These are phyloP conservation scores for mouse (Mus musculus) DNA, from an alignment of 2,113 vertebrate genomes.

Conservation along the genomic window DNA sequence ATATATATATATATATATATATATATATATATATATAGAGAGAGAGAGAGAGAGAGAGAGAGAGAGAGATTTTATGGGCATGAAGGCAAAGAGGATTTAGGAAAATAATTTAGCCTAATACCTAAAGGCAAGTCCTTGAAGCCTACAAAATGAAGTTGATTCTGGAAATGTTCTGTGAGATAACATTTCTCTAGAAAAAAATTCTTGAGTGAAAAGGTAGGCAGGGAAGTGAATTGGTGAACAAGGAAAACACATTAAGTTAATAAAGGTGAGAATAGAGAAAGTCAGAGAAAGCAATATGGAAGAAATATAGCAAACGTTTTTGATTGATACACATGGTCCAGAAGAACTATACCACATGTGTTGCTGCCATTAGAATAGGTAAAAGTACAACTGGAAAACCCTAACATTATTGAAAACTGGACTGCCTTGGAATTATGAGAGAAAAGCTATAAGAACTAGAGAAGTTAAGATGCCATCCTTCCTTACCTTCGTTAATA, in stretches of 20 bases:
- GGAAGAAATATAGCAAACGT: neutral
- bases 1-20: too few relatives aligned
- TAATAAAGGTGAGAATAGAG: neutral
- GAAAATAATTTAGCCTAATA: neutral
- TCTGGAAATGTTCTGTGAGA: neutral
- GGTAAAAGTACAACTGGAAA: neutral
- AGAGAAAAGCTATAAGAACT: neutral
- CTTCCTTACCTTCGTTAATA: neutral
- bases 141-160: fast-evolving
- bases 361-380: neutral
- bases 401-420: neutral
- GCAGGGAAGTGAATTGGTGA: neutral
- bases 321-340: neutral
- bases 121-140: neutral
- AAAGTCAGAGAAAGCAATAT: neutral
- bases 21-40: too few relatives aligned
- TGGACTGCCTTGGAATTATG: neutral
- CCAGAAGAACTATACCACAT: neutral
- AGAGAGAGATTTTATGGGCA: neutral
- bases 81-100: neutral
- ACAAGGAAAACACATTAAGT: neutral
- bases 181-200: too few relatives aligned
- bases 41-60: too few relatives aligned
- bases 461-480: neutral
- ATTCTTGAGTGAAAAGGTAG: neutral